Conservation (phyloP, 2,797 vertebrate species). For the Glossophaga mutica region DNA sequence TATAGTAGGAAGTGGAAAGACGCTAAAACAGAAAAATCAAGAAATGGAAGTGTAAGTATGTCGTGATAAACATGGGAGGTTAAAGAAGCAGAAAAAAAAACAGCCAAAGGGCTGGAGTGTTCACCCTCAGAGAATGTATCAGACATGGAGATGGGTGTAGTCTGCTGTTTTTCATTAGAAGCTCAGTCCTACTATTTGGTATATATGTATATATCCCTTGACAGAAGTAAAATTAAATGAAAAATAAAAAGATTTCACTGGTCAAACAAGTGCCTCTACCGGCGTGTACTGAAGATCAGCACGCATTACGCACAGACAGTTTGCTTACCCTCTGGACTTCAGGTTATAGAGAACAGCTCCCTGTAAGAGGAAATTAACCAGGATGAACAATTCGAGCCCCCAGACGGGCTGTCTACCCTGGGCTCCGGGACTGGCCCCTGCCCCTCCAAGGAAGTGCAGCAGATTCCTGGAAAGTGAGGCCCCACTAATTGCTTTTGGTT, state of each 20-base stretch:
- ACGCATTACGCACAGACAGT: not conserved
- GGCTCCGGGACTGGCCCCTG: not conserved
- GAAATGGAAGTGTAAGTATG: not conserved
- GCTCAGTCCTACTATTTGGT: not conserved
- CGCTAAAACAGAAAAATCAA: not conserved
- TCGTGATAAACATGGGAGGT: not conserved
- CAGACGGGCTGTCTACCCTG: not conserved
- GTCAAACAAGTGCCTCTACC: not conserved
- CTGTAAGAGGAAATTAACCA: slow-evolving; percentile 8
- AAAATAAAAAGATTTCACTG: slow-evolving; percentile 9
- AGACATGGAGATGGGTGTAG: not conserved
- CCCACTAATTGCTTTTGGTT: slow-evolving; percentile 43
- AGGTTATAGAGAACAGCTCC: not conserved
- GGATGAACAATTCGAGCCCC: not conserved
- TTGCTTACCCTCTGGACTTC: not conserved
- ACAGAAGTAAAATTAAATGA: not conserved
- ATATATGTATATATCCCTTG: not conserved
- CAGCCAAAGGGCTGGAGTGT: not conserved
- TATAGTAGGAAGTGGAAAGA: not conserved
- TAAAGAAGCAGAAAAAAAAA: not conserved
- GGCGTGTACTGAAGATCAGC: not conserved
- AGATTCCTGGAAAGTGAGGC: not conserved
- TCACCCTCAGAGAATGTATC: not conserved
- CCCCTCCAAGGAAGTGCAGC: not conserved
- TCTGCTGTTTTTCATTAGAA: not conserved